Evolutionary conservation across 2,888 invertebrate genomes (phyloP), one percentile per base, ranked within the genome.

Genomic region (Luffia ferchaultella): DNA sequence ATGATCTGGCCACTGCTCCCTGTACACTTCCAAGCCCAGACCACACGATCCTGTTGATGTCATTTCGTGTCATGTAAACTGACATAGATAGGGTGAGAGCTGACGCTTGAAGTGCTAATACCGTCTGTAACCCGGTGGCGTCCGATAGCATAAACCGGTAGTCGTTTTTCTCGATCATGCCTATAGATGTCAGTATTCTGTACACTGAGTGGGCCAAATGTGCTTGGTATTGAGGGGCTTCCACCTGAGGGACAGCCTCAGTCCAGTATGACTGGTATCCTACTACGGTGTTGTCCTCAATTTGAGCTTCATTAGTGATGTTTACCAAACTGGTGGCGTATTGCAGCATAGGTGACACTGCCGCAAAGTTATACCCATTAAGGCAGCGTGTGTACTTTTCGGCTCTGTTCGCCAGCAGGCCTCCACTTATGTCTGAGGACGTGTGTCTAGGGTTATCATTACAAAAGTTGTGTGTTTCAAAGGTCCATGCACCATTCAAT

Each of bases 141-240:
- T 5, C 19, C 12, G 12, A 9, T 9, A 45, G 45, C 18, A 12
- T 45, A 16, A 45, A 45, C 18, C 18, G 16, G n/a, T 45, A 45
- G 19, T 45, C 45, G 18, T 45, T 45, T n/a, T 45, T 45, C 18
- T 45, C 45, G 16, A 45, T 45, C 9, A 16, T 7, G 12, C 45
- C 45, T 17, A 45, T 12, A 15, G 45, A 18, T 18, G 12, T 17
- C 18, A 45, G 16, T 2, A 45, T 12, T 19, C 45, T 7, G 18
- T 45, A 45, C 5, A 17, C 45, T 45, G 45, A 45, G 18, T 12
- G 12, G 12, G 45, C 45, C 9, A 7, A 17, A 18, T 45, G 45
- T 15, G 18, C 18, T n/a, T 45, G 18, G 18, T 45, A 45, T 18
- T 45, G 45, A 17, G 45, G 5, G n/a, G n/a, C n/a, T n/a, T n/a